Conservation (phyloP, 1,140 invertebrate species). For the Neodiprion lecontei region DNA sequence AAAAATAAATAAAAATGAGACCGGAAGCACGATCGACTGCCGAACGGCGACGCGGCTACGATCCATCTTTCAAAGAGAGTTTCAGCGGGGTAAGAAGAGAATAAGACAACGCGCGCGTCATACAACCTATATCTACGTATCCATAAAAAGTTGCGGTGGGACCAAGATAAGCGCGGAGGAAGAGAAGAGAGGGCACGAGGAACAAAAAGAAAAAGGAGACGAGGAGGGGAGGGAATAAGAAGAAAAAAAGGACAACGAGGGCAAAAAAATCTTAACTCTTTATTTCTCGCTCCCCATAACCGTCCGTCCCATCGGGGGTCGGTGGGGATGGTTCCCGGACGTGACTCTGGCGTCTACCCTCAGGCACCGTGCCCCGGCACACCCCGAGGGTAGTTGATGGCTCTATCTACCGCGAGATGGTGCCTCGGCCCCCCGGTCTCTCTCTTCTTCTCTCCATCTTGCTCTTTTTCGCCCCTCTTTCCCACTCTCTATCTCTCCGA, state of each 20-base stretch:
- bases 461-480: background rate
- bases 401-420: conserved; percentile 12
- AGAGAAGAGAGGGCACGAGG: background rate
- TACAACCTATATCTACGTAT: too few species aligned
- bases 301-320: conserved; percentile 10
- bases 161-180: background rate
- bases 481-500: background rate
- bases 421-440: background rate
- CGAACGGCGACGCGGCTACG: background rate
- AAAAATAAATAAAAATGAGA: background rate
- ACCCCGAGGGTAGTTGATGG: conserved; percentile 13
- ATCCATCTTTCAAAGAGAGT: background rate
- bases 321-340: conserved; percentile 7
- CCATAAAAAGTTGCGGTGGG: too few species aligned
- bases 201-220: background rate
- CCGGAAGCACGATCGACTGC: background rate
- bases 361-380: background rate
- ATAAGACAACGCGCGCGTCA: too few species aligned
- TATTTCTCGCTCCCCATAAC: conserved; percentile 15
- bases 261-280: conserved; percentile 9
- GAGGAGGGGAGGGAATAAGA: background rate
- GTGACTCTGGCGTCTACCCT: conserved; percentile 7
- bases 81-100: background rate
- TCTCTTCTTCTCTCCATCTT: background rate
- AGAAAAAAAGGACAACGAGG: background rate